Percentiles rank a stretch among this genome's conserved stretches.
Conservation (phyloP, 2,888 invertebrate species). For the Drosophila macrospina region DNA sequence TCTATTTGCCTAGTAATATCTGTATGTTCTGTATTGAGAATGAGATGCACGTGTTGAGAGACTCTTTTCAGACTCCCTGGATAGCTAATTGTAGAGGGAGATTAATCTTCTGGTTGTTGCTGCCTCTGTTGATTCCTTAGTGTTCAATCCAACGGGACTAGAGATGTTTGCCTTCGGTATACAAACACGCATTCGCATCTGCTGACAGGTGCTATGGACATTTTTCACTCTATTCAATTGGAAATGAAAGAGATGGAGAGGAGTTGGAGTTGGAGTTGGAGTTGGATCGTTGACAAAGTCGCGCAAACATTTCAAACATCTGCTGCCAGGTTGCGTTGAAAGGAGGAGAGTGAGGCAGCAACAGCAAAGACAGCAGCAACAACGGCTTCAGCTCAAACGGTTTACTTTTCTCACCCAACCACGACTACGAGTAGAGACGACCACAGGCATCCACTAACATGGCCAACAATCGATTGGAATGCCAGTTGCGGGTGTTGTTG, state of each 20-base stretch:
- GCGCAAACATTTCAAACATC: slow-evolving; percentile 74
- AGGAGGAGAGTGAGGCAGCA: slow-evolving; percentile 44
- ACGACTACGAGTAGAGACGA: slow-evolving; percentile 26
- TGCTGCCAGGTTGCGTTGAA: slow-evolving; percentile 59
- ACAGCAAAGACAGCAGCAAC: slow-evolving; percentile 1
- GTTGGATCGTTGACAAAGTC: slow-evolving; percentile 64
- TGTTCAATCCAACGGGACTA: slow-evolving; percentile 53
- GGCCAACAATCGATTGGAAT: slow-evolving; percentile 75
- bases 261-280: slow-evolving; percentile 9
- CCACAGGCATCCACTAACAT: slow-evolving; percentile 62
- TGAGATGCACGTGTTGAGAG: not conserved
- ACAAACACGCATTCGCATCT: slow-evolving; percentile 43
- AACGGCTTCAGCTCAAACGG: slow-evolving; percentile 47
- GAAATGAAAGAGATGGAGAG: slow-evolving; percentile 16
- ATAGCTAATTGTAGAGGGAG: slow-evolving; percentile 38
- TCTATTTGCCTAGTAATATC: slow-evolving; percentile 37
- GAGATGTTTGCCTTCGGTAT: slow-evolving; percentile 44
- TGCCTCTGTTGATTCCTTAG: slow-evolving; percentile 17
- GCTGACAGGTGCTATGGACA: slow-evolving; percentile 70
- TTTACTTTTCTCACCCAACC: slow-evolving; percentile 72
- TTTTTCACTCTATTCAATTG: slow-evolving; percentile 66
- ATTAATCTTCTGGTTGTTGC: slow-evolving; percentile 26
- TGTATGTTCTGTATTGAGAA: not conserved
- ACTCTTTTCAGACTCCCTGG: not conserved
- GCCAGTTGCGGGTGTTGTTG: slow-evolving; percentile 69